A percentile compares a stretch with the other conserved stretches of the same genome.
Evolutionary conservation across 2,113 vertebrate species (phyloP).

Genomic region (western clawed frog (Xenopus tropicalis)): UCB_Xtro_10.0 CM004446.2:57796001-57796500

Average conservation of each 20-base stretch:
- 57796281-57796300: not conserved
- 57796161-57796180: too few species aligned
- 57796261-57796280: not conserved
- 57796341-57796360: not conserved
- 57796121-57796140: not conserved
- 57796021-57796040: too few species aligned
- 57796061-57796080: too few species aligned
- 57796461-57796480: not conserved
- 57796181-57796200: too few species aligned
- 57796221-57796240: not conserved
- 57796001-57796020: too few species aligned
- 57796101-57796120: not conserved
- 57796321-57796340: not conserved
- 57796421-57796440: not conserved
- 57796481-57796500: slow-evolving; percentile 17
- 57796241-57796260: not conserved
- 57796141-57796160: not conserved
- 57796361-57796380: not conserved
- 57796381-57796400: not conserved
- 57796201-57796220: too few species aligned
- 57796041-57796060: too few species aligned
- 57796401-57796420: not conserved
- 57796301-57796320: not conserved
- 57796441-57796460: not conserved
- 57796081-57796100: too few species aligned